These are phyloP conservation scores for Zeuzera pyrina DNA, from an alignment of 2,888 invertebrate species.

Conservation along the genomic window DNA sequence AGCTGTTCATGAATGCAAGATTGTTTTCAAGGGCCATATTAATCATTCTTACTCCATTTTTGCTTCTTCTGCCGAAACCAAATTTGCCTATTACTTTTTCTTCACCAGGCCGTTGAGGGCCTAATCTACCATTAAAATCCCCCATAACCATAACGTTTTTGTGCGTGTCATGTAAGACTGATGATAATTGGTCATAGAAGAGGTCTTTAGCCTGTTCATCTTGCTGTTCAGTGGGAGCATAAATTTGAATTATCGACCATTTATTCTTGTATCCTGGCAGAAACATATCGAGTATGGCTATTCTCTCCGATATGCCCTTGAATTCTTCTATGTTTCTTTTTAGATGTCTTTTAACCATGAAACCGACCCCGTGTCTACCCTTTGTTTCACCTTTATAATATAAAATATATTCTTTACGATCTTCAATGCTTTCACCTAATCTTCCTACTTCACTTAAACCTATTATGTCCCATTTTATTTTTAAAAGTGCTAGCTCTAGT, in stretches of 20 bases:
- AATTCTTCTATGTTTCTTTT: constrained; percentile 1
- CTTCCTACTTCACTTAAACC: too few relatives aligned
- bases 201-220: constrained; percentile 6
- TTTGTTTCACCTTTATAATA: constrained; percentile 10
- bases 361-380: constrained; percentile 7
- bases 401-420: constrained; percentile 5
- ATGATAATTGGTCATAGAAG: constrained; percentile 6
- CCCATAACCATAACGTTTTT: constrained; percentile 10
- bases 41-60: not conserved
- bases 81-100: not conserved
- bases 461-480: too few relatives aligned
- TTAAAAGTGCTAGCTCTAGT: constrained; percentile 7
- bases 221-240: too few relatives aligned
- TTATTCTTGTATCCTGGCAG: too few relatives aligned
- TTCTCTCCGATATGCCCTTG: too few relatives aligned
- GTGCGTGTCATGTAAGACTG: constrained; percentile 6
- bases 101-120: not conserved
- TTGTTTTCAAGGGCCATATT: constrained; percentile 1
- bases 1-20: not conserved
- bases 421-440: constrained; percentile 7
- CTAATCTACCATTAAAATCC: constrained; percentile 3
- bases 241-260: too few relatives aligned
- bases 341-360: constrained; percentile 6
- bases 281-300: too few relatives aligned
- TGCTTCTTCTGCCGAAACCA: not conserved